Evolutionary conservation across 2,888 invertebrate species (phyloP).

Genomic region (Stegana nigrithorax): DNA sequence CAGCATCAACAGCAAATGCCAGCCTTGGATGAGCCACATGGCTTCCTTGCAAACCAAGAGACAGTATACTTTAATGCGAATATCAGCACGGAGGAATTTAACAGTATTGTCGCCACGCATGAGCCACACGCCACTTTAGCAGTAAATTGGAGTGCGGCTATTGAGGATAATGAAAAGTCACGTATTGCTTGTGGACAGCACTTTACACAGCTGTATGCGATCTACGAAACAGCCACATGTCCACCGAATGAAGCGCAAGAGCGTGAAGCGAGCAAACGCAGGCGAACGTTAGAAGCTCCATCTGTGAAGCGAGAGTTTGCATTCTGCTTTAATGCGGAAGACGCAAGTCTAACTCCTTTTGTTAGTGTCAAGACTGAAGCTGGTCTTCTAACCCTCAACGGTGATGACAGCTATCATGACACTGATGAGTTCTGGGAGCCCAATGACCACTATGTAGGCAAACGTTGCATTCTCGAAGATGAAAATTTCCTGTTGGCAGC

Average conservation of each 20-base stretch:
- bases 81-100: conserved; percentile 66
- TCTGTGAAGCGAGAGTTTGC: conserved; percentile 41
- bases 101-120: conserved; percentile 56
- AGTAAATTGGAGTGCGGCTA: conserved; percentile 63
- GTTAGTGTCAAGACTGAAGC: not conserved
- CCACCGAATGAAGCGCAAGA: conserved; percentile 45
- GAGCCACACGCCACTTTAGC: conserved; percentile 64
- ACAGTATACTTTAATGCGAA: conserved; percentile 62
- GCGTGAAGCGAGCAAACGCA: conserved; percentile 20
- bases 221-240: conserved; percentile 64
- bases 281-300: conserved; percentile 29
- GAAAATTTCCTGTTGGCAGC: conserved; percentile 55
- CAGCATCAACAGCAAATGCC: conserved; percentile 50
- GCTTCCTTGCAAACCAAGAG: conserved; percentile 67
- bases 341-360: conserved; percentile 4
- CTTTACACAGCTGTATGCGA: conserved; percentile 64
- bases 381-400: conserved; percentile 29
- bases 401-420: conserved; percentile 52
- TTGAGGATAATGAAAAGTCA: conserved; percentile 48
- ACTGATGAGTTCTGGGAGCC: conserved; percentile 65
- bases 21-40: conserved; percentile 53
- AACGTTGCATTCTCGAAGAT: conserved; percentile 65
- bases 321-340: conserved; percentile 30
- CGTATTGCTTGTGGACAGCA: conserved; percentile 61
- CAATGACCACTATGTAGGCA: conserved; percentile 63